These are phyloP conservation scores for Drosophila baimaii DNA, from an alignment of 1,140 invertebrate species.

Conservation along the genomic window DNA sequence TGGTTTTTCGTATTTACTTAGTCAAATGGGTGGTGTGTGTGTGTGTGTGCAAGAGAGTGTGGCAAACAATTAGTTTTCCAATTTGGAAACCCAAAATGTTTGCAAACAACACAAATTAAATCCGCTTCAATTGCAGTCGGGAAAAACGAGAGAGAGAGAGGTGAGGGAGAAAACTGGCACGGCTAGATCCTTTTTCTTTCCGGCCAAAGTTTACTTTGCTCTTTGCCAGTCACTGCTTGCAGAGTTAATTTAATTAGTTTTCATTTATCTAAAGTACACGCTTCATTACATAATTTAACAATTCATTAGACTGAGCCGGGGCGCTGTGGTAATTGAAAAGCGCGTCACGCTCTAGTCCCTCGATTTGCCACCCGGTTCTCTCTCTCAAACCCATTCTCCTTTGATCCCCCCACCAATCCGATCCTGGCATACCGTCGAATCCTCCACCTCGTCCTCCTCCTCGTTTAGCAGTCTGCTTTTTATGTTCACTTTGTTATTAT, in stretches of 20 bases:
- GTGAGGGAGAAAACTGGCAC: not conserved
- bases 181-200: conserved; percentile 28
- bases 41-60: conserved; percentile 33
- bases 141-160: not conserved
- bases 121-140: conserved; percentile 40
- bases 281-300: conserved; percentile 78
- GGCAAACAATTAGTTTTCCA: conserved; percentile 74
- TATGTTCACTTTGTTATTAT: conserved; percentile 69
- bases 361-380: not conserved
- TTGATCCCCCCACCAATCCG: not conserved
- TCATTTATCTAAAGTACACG: conserved; percentile 77
- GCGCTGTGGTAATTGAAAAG: conserved; percentile 65
- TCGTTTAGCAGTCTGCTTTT: conserved; percentile 50
- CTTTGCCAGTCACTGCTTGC: conserved; percentile 32
- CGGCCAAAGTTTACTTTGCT: conserved; percentile 47
- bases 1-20: conserved; percentile 44
- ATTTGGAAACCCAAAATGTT: conserved; percentile 63
- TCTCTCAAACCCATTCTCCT: too few relatives aligned
- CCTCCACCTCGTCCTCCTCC: not conserved
- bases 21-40: conserved; percentile 49
- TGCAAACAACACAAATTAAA: conserved; percentile 66
- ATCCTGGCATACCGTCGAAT: conserved; percentile 14
- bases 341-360: conserved; percentile 64
- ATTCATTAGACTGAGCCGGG: conserved; percentile 70
- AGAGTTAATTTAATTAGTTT: conserved; percentile 74